Conservation (phyloP, 2,797 vertebrate species). For the Staurois parvus region DNA sequence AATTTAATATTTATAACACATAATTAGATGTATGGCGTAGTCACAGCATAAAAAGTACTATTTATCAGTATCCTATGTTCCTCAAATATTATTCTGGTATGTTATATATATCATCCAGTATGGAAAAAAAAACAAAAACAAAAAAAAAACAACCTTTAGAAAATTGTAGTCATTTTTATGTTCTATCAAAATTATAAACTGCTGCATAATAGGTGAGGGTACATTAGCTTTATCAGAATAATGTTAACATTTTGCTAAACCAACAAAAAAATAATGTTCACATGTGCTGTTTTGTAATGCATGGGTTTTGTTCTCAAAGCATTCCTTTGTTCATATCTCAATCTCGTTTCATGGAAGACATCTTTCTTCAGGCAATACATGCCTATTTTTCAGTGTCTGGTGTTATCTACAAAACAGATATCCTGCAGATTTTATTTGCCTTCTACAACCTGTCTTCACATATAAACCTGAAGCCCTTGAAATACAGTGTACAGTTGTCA, state of each 20-base stretch:
- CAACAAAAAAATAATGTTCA: not conserved
- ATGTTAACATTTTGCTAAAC: not conserved
- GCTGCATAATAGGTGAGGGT: not conserved
- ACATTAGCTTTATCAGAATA: not conserved
- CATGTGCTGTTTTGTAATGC: constrained; percentile 16
- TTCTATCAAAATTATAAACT: not conserved
- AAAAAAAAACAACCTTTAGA: too few relatives aligned
- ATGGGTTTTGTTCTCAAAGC: constrained; percentile 26
- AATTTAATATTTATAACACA: too few relatives aligned
- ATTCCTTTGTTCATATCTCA: constrained; percentile 41
- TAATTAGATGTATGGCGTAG: too few relatives aligned
- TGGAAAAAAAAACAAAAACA: too few relatives aligned
- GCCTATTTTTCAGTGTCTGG: constrained; percentile 33
- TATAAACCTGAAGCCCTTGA: constrained; percentile 30
- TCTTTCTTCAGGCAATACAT: constrained; percentile 30
- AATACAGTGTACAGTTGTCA: constrained; percentile 41
- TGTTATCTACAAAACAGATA: constrained; percentile 45
- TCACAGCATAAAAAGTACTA: too few relatives aligned
- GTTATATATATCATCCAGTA: too few relatives aligned
- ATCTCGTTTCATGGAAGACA: constrained; percentile 35
- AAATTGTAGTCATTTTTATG: too few relatives aligned
- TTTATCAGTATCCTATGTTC: too few relatives aligned
- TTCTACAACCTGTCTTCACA: constrained; percentile 42
- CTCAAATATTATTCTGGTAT: too few relatives aligned
- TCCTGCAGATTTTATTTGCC: constrained; percentile 35